Conservation (phyloP, 64 coral and sea anemone genomes). For the Montipora efflorescens region DNA sequence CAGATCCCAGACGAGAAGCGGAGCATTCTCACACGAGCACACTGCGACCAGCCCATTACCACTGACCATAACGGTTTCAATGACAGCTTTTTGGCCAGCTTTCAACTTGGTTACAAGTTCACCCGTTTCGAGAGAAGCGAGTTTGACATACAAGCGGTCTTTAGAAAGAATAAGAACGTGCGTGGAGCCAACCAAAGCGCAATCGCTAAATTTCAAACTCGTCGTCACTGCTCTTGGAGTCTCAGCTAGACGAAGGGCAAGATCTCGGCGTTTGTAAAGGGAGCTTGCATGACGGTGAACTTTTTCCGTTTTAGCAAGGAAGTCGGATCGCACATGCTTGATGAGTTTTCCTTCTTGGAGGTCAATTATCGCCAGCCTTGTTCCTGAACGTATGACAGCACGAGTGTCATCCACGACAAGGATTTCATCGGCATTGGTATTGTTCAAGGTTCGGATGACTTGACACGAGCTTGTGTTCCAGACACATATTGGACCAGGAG, state of each 20-base stretch:
- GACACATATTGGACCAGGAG: constrained; percentile 87
- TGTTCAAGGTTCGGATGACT: constrained; percentile 85
- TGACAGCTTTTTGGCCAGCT: constrained; percentile 77
- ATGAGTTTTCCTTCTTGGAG: constrained; percentile 97
- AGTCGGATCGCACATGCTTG: constrained; percentile 90
- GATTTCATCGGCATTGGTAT: constrained; percentile 92
- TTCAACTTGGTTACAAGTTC: constrained; percentile 87
- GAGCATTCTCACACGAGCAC: constrained; percentile 88
- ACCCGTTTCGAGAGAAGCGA: constrained; percentile 89
- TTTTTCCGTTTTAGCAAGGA: constrained; percentile 82
- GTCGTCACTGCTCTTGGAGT: constrained; percentile 77
- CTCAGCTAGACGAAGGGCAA: constrained; percentile 90
- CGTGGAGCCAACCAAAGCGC: constrained; percentile 82
- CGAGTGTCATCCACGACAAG: constrained; percentile 96
- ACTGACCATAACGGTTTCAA: constrained; percentile 97
- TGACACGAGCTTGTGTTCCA: constrained; percentile 95
- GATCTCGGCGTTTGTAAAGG: constrained; percentile 96
- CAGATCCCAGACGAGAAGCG: constrained; percentile 89
- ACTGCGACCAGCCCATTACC: constrained; percentile 85
- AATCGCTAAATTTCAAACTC: constrained; percentile 91
- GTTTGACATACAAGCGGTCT: constrained; percentile 88
- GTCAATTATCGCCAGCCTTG: constrained; percentile 93
- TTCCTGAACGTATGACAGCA: constrained; percentile 86
- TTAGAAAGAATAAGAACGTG: constrained; percentile 92
- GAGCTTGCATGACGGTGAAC: constrained; percentile 94